Evolutionary conservation across 2,113 vertebrate species (phyloP).

Genomic region (Circaetus gallicus): DNA sequence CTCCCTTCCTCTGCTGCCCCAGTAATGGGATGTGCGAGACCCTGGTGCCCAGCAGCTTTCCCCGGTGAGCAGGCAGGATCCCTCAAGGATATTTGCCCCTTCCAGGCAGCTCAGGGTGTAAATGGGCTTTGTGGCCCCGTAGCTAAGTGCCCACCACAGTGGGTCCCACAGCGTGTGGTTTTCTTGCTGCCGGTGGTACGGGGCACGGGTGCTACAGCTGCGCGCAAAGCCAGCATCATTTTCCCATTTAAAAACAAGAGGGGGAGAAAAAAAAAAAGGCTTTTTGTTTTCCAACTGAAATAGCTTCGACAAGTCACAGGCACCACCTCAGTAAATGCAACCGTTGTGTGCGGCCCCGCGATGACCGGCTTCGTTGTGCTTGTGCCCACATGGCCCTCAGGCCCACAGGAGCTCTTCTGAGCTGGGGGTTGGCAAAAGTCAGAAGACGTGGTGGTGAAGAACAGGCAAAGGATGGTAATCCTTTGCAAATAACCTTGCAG

Average conservation of each 20-base stretch:
- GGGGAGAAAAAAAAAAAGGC: neutral
- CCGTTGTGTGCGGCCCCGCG: rapidly evolving
- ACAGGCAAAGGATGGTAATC: neutral
- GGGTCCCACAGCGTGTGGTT: rapidly evolving
- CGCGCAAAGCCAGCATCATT: neutral
- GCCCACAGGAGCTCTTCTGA: neutral
- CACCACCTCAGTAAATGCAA: neutral
- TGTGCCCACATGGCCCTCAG: rapidly evolving
- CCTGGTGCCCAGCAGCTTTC: neutral
- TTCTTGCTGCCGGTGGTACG: neutral
- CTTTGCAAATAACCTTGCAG: neutral
- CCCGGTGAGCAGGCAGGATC: neutral
- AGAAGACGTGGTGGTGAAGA: neutral
- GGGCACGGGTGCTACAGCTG: neutral
- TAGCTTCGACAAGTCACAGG: neutral
- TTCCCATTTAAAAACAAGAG: neutral
- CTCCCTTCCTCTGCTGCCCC: neutral
- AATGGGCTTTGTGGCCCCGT: neutral
- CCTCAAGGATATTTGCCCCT: neutral
- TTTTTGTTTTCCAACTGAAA: constrained; percentile 21
- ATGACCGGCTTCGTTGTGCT: neutral
- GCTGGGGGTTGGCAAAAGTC: neutral
- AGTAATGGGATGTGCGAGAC: rapidly evolving
- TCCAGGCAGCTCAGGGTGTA: neutral
- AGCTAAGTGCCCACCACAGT: rapidly evolving